Base-by-base conservation (phyloP, 2,888 invertebrate genomes). In the Folsomia manolachei region DNA sequence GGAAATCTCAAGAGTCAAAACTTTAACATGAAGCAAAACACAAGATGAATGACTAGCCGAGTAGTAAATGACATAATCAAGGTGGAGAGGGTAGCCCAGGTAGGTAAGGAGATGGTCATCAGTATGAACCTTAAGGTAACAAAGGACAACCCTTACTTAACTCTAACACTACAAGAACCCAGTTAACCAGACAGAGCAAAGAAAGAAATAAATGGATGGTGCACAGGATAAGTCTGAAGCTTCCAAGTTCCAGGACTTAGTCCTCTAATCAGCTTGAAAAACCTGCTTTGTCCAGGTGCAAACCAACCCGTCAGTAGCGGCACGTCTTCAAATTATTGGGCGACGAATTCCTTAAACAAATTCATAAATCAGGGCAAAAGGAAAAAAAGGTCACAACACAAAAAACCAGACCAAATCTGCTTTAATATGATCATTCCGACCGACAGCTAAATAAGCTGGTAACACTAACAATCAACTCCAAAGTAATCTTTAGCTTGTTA, bases 321-420 rank as follows among this genome's bases (percentile, higher is more conserved):
- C 80, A 80, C 80, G 76, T 80, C 80, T 76, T 75, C 78, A 78
- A 80, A 78, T 80, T 80, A 80, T 77, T 80, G 78, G 80, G 80
- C 78, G 80, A 80, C 80, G 80, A 80, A 80, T 80, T 80, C 80
- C 78, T 79, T 77, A 78, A 78, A 75, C 78, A 80, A 78, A 78
- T 79, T 80, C 80, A 80, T 80, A 80, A 80, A 80, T 80, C 80
- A 80, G 78, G 75, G 69, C 65, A 65, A 53, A 23, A 62, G 63
- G 74, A 76, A 77, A 66, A 66, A 66, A 79, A 77, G 79, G 79
- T 79, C 79, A 79, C 77, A 79, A 79, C 79, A 79, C 73, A 67
- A 51, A 18, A 51, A 21, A 56, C 56, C 56, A 56, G 21, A 56
- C 56, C 56, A 56, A 27, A 26, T 64, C 62, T 26, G 7, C 56